Evolutionary conservation across 2,888 invertebrate species (phyloP).

Genomic region (Carabus problematicus): DNA sequence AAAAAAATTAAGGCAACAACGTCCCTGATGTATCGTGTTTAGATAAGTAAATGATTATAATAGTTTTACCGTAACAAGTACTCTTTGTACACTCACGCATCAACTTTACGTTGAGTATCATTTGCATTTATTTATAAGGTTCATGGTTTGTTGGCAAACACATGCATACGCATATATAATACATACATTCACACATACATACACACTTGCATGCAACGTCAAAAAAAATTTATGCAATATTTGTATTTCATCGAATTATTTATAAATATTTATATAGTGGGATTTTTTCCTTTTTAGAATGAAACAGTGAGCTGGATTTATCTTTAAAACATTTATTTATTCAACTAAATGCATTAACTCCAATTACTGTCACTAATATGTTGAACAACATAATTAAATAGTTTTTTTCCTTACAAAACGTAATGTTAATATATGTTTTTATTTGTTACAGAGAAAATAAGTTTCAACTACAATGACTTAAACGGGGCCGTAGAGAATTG

Average conservation of each 20-base stretch:
- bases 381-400: no score
- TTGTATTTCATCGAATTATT: no score
- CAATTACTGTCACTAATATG: no score
- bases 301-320: no score
- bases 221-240: conserved; percentile 10
- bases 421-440: neutral
- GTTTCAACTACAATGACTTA: neutral
- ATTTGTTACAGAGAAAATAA: conserved; percentile 1
- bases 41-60: conserved; percentile 1
- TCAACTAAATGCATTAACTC: no score
- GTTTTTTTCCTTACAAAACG: no score
- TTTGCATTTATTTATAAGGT: conserved; percentile 6
- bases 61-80: conserved; percentile 18
- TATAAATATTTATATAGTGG: no score
- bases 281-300: no score
- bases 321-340: no score
- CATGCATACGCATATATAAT: neutral
- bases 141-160: neutral
- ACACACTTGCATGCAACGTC: neutral
- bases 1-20: neutral
- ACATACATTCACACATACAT: no score
- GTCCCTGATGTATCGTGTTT: neutral
- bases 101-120: neutral
- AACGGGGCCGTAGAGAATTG: neutral
- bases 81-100: neutral